Base-by-base conservation (phyloP, 92 coral and sea anemone species). In the Phenganax stokvisi region DNA sequence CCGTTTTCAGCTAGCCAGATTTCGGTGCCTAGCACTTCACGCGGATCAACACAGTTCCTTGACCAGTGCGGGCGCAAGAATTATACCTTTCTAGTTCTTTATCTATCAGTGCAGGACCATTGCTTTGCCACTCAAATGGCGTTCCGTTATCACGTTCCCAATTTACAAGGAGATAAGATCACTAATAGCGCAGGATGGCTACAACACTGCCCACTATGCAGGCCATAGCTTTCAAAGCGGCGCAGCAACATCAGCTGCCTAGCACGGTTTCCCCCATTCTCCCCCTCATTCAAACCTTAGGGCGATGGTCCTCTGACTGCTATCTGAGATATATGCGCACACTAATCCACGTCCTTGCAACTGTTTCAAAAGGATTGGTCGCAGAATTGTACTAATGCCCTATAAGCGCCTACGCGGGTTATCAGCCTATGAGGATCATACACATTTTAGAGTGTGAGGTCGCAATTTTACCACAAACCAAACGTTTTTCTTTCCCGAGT, bases 1-100 rank as follows among this genome's bases (percentile, higher is more conserved):
- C 82, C 87, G 87, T 13, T 87, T 84, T 81, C 87, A 87, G 86
- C 73, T 79, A 84, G 76, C 54, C 56, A 37, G 86, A 25, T 87
- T 87, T 71, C 81, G 54, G 17, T 83, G 67, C 60, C 76, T 80
- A 69, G 90, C 85, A 29, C 87, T 85, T 67, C 86, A 84, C 6
- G 85, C 80, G 72, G 58, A 75, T 44, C 76, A 79, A n/a, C 52
- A 77, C 63, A 52, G 28, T n/a, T 1, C 51, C 57, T 13, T 85
- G 88, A 51, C 85, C 88, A 30, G 76, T 81, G 4, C 17, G 63
- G 64, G 85, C 88, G 11, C 60, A 81, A 54, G 55, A 74, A 56
- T 20, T 3, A 57, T 74, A 74, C 51, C 77, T 85, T 12, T 31
- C 25, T 4, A 10, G 88, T 77, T 56, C 75, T 27, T 16, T 51